phyloP scores from a whole-genome alignment of 2,113 vertebrate species.

The Pachyramphus minor region DNA sequence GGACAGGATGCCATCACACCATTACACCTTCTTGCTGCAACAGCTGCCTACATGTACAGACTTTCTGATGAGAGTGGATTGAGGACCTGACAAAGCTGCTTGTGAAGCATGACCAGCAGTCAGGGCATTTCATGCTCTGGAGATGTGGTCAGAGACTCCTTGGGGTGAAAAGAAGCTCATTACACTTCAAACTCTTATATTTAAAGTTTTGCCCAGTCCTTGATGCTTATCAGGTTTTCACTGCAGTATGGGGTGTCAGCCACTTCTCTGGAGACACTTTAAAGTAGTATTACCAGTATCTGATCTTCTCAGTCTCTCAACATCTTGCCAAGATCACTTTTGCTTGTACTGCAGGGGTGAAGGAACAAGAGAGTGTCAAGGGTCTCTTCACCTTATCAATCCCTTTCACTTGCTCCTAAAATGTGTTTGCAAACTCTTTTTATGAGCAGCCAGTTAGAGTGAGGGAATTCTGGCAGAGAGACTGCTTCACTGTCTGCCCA shows the following conservation, averaged over 20 bases:
- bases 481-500: not conserved
- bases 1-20: not conserved
- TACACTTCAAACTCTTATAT: not conserved
- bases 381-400: not conserved
- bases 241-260: not conserved
- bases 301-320: slow-evolving; percentile 8
- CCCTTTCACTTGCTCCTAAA: not conserved
- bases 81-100: not conserved
- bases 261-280: slow-evolving; percentile 1
- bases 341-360: not conserved
- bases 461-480: not conserved
- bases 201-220: not conserved
- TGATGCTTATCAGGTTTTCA: not conserved
- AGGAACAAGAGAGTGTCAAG: not conserved
- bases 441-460: not conserved
- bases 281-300: not conserved
- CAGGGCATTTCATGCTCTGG: not conserved
- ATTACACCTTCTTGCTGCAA: not conserved
- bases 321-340: not conserved
- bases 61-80: fast-evolving
- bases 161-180: not conserved
- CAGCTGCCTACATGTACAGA: fast-evolving
- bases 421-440: not conserved
- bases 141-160: not conserved
- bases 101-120: not conserved